Percentiles rank a stretch among this genome's conserved stretches.
phyloP scores from a whole-genome alignment of 2,113 vertebrate genomes.

The Otis tarda region DNA sequence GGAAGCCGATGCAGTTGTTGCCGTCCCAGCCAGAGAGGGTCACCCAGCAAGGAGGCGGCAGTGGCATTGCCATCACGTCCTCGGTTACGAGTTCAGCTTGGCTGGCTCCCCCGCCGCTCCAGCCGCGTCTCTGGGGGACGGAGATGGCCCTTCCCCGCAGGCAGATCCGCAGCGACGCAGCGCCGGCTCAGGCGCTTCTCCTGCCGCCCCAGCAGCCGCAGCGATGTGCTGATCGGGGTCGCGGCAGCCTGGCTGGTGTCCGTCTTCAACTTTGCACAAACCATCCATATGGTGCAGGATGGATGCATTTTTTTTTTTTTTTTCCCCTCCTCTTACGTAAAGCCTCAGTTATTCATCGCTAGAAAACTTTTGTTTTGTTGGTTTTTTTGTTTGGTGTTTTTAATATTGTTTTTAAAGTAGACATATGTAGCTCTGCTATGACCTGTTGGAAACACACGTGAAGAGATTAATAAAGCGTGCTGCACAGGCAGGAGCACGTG shows the following conservation, averaged over 20 bases:
- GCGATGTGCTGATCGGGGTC: fast-evolving
- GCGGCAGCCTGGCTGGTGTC: not conserved
- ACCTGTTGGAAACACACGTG: not conserved
- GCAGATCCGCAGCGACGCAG: not conserved
- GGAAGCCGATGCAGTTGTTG: not conserved
- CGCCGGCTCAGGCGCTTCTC: not conserved
- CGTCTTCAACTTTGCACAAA: fast-evolving
- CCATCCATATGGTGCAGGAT: no score
- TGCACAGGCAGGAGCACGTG: not conserved
- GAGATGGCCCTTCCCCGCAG: no score
- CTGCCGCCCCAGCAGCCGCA: not conserved
- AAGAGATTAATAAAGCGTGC: not conserved
- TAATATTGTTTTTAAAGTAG: not conserved
- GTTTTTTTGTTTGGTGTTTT: not conserved
- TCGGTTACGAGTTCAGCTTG: not conserved
- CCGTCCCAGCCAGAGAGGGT: not conserved
- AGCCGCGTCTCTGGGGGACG: fast-evolving
- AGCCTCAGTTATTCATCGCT: not conserved
- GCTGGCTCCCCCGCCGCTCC: not conserved
- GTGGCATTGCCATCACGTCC: not conserved
- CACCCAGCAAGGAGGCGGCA: not conserved
- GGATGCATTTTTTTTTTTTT: no score
- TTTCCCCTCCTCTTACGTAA: no score
- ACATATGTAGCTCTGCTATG: fast-evolving
- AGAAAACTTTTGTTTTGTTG: not conserved